These are phyloP conservation scores for Planococcus citri DNA, from an alignment of 1,140 invertebrate genomes.

Conservation along the genomic window DNA sequence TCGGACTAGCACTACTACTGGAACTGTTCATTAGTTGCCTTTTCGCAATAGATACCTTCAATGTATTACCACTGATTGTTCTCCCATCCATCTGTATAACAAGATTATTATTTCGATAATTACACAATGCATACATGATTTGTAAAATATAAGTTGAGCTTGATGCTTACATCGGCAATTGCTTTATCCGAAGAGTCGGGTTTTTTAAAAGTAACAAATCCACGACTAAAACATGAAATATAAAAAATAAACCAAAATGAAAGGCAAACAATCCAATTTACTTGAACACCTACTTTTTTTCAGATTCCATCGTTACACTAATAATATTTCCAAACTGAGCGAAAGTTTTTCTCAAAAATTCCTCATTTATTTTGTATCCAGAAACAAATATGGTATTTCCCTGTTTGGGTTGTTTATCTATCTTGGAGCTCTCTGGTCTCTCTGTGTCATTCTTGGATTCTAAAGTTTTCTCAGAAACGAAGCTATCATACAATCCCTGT, in stretches of 20 bases:
- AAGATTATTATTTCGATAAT: slow-evolving; percentile 13
- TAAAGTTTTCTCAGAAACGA: slow-evolving; percentile 62
- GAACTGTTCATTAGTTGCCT: slow-evolving; percentile 57
- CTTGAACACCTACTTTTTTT: slow-evolving; percentile 70
- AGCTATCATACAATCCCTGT: slow-evolving; percentile 76
- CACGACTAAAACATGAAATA: slow-evolving; percentile 44
- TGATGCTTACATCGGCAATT: slow-evolving; percentile 61
- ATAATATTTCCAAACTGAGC: slow-evolving; percentile 64
- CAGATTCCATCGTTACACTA: slow-evolving; percentile 79
- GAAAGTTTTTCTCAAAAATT: slow-evolving; percentile 67
- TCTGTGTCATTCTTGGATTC: slow-evolving; percentile 43
- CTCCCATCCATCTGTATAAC: slow-evolving; percentile 57
- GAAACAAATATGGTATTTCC: slow-evolving; percentile 77
- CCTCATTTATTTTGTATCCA: slow-evolving; percentile 68
- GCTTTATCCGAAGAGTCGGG: slow-evolving; percentile 72
- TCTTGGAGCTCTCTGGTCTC: slow-evolving; percentile 36
- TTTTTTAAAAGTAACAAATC: slow-evolving; percentile 87
- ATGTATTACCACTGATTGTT: slow-evolving; percentile 60
- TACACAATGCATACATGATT: no score
- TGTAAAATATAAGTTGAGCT: no score
- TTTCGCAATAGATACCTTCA: slow-evolving; percentile 69
- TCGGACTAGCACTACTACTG: no score
- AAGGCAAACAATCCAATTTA: no score
- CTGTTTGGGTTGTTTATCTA: slow-evolving; percentile 51
- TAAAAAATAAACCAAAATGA: background rate